Conservation (phyloP, 2,113 vertebrate genomes). For the Tricholaema leucomelas region DNA sequence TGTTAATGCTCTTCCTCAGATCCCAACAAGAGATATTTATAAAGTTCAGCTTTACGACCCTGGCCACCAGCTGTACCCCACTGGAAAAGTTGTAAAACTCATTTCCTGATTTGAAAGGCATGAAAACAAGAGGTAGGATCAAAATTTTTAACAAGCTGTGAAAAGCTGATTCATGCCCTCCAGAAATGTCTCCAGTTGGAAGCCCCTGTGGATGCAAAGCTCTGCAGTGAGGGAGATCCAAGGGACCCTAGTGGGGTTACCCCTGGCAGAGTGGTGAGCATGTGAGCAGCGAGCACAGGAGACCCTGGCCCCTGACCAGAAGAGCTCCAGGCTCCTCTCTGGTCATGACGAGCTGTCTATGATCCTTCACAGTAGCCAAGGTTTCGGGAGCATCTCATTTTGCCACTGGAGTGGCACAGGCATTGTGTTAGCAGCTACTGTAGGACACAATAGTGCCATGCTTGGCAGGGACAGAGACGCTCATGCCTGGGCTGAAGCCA, state of each 20-base stretch:
- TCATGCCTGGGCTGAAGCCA: fast-evolving
- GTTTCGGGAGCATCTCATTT: background rate
- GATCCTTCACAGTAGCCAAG: background rate
- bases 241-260: background rate
- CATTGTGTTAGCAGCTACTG: background rate
- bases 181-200: constrained; percentile 69
- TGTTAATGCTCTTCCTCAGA: constrained; percentile 54
- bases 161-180: constrained; percentile 82
- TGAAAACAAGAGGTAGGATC: constrained; percentile 77
- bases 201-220: constrained; percentile 18
- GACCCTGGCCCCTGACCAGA: background rate
- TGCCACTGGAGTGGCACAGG: fast-evolving
- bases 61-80: constrained; percentile 79
- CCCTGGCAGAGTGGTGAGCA: background rate
- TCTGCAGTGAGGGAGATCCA: background rate
- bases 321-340: background rate
- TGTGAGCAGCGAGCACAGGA: background rate
- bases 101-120: constrained; percentile 82
- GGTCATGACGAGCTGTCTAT: fast-evolving
- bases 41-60: constrained; percentile 77
- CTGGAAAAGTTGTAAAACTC: constrained; percentile 77
- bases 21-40: constrained; percentile 78
- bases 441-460: background rate
- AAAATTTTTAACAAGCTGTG: constrained; percentile 81
- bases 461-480: fast-evolving